Conservation (phyloP, 2,888 invertebrate species). For the Nezara viridula region DNA sequence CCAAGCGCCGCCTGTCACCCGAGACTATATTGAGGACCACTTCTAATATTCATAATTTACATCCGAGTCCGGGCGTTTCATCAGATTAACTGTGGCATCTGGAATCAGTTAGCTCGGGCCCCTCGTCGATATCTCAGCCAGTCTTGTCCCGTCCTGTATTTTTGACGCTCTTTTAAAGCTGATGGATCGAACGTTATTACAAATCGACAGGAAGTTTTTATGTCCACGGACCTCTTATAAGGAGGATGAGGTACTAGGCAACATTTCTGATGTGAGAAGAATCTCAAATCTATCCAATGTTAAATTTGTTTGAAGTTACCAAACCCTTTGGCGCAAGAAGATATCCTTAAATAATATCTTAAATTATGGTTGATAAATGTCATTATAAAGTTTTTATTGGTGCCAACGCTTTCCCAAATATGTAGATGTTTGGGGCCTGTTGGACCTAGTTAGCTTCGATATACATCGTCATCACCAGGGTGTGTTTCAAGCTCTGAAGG, state of each 20-base stretch:
- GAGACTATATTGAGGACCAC: constrained; percentile 6
- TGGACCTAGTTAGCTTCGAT: no score
- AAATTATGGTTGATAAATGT: no score
- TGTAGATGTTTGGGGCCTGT: no score
- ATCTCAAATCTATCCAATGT: no score
- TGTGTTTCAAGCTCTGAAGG: no score
- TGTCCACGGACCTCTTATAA: background rate
- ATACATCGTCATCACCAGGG: no score
- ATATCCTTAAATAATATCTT: no score
- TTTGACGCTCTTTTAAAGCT: background rate
- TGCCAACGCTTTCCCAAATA: no score
- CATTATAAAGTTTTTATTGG: no score
- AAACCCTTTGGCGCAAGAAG: no score
- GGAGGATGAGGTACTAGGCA: background rate
- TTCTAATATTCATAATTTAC: constrained; percentile 49
- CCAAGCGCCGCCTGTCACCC: constrained; percentile 19
- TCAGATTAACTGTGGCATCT: constrained; percentile 33
- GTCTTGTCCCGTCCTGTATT: constrained; percentile 5
- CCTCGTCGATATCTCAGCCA: background rate
- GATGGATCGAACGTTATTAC: constrained; percentile 3
- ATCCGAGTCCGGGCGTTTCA: background rate
- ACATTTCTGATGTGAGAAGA: no score
- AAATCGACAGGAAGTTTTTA: background rate
- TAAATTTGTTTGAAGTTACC: no score
- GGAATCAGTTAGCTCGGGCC: constrained; percentile 13